Evolutionary conservation across 2,888 invertebrate species (phyloP).

Genomic region (Diaperis boleti): DNA sequence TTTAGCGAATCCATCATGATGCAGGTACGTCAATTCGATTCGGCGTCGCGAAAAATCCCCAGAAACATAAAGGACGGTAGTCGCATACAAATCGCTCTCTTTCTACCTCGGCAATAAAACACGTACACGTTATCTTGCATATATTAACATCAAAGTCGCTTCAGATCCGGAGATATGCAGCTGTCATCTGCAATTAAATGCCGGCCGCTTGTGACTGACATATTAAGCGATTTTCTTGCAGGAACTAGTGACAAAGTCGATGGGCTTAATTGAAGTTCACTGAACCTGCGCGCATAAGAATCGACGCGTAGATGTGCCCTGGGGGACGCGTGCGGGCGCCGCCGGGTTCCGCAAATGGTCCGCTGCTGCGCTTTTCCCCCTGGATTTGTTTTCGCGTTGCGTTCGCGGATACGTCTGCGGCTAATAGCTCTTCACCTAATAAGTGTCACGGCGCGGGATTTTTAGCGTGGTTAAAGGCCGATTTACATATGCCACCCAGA

Average conservation of each 20-base stretch:
- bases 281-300: slow-evolving; percentile 28
- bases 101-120: slow-evolving; percentile 29
- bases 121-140: slow-evolving; percentile 36
- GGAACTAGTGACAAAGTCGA: slow-evolving; percentile 28
- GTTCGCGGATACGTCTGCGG: not conserved
- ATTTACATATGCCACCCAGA: slow-evolving; percentile 56
- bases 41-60: not conserved
- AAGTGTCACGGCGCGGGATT: slow-evolving; percentile 28
- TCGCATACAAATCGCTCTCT: slow-evolving; percentile 35
- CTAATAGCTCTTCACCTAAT: slow-evolving; percentile 37
- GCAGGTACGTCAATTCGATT: not conserved
- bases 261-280: slow-evolving; percentile 23
- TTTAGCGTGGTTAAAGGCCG: slow-evolving; percentile 30
- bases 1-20: slow-evolving; percentile 1
- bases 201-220: slow-evolving; percentile 39
- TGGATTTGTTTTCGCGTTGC: too few relatives aligned
- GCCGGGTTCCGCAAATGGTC: not conserved
- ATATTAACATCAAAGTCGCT: slow-evolving; percentile 40
- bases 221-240: slow-evolving; percentile 37
- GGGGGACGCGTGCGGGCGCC: slow-evolving; percentile 7
- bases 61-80: slow-evolving; percentile 4
- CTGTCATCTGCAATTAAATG: slow-evolving; percentile 43
- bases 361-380: too few relatives aligned
- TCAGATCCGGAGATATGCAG: slow-evolving; percentile 41
- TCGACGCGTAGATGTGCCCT: not conserved